Percentiles rank a stretch among this genome's conserved stretches.
phyloP scores from a whole-genome alignment of 2,113 vertebrate species.

The Callorhinus ursinus region DNA sequence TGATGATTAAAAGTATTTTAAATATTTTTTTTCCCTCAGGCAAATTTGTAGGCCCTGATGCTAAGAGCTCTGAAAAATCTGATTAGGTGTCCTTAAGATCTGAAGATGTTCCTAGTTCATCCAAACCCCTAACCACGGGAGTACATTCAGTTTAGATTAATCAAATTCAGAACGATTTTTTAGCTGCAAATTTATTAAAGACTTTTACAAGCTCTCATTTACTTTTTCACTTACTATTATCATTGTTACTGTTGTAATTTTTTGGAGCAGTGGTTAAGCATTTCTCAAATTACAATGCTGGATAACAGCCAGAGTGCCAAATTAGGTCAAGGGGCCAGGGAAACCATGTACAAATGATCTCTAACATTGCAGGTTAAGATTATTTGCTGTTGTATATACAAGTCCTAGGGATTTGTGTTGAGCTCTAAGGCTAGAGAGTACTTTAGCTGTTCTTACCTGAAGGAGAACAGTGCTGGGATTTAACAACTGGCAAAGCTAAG shows the following conservation, averaged over 20 bases:
- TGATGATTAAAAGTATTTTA: neutral
- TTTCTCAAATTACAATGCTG: neutral
- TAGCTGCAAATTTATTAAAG: neutral
- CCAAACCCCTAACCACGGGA: neutral
- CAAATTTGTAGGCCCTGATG: neutral
- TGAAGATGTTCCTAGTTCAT: neutral
- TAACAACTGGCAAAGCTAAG: neutral
- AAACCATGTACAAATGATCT: neutral
- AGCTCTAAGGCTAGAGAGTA: neutral
- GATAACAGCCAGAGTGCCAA: neutral
- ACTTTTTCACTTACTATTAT: neutral
- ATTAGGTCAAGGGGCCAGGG: neutral
- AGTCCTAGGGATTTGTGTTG: neutral
- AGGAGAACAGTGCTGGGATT: neutral
- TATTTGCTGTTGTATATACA: neutral
- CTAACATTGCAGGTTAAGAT: neutral
- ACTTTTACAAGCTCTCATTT: neutral
- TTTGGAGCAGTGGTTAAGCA: neutral
- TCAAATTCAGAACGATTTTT: neutral
- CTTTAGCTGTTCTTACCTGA: neutral
- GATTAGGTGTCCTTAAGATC: neutral
- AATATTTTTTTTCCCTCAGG: neutral
- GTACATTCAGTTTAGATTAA: neutral
- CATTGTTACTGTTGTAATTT: neutral
- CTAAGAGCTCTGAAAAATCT: neutral